Evolutionary conservation across 2,888 invertebrate species (phyloP), one percentile per base, ranked within the genome.

Genomic region (Himalopsyche tibetana): DNA sequence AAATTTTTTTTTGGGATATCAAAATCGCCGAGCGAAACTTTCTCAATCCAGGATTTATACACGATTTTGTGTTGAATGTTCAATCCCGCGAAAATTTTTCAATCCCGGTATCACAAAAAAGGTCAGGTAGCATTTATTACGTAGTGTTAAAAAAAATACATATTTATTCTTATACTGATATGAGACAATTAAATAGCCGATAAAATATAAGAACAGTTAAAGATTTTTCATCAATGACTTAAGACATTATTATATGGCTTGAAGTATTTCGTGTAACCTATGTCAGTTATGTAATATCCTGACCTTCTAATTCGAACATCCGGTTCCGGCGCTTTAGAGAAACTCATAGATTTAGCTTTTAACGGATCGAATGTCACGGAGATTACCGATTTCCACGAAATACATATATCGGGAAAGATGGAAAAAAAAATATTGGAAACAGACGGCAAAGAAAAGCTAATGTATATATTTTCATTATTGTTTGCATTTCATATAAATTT

Each of bases 271-370:
- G 6, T 8, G 56, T 19, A 19, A 63, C 28, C 63, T 28, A 63
- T 63, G 63, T 63, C 19, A 63, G 19, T 63, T 63, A 63, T 63
- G 11, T 63, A 63, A 63, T 63, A 63, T 63, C 19, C 63, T 19
- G 63, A 63, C 19, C 63, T 63, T 63, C 19, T 11, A 63, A 19
- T 63, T 63, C 63, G 6, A 63, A 4, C 28, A 9, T 63, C 63
- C 63, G 19, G n/a, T 63, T 63, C 28, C 63, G 28, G 63, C 19
- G 63, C 28, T 63, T 9, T 63, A 63, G 11, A 63, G 19, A 63
- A 63, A 19, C 63, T 28, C 63, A 63, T 63, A 63, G 63, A 63
- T 63, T 63, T 19, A 63, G 63, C 63, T 63, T 63, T 63, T 63
- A 63, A 63, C 63, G 63, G 63, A 63, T 63, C 63, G 28, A 19